Evolutionary conservation across 1,140 invertebrate genomes (phyloP), one percentile per base, ranked within the genome.

Genomic region (Leptinotarsa texana): DNA sequence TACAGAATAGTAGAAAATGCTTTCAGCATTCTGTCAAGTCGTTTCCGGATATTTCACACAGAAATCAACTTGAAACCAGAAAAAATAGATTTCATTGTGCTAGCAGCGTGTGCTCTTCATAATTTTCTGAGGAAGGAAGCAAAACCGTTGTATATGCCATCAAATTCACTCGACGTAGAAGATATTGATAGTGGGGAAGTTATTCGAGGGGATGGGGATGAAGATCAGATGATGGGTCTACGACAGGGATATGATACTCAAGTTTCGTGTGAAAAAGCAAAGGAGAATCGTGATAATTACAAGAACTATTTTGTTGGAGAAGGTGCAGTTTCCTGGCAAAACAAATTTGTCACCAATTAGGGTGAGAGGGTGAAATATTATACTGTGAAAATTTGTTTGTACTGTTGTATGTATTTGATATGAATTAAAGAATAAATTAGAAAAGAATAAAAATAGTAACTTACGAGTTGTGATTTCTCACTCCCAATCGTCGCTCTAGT

Each of bases 1-100:
- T n/a, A n/a, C 63, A 73, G 61, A 73, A 49, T 8, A 24, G 62
- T 75, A 49, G 74, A 75, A 66, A n/a, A 48, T 61, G 48, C 74
- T 15, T 75, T 73, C 73, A 70, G 74, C 11, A 75, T 73, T 24
- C 49, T 75, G 61, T 17, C 11, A 15, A 24, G 3, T n/a, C 73
- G 57, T 17, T 75, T 15, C 47, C 13, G 69, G 17, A 63, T 66
- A 21, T 65, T 73, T 17, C 13, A 42, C 62, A 75, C 24, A 65
- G 18, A 15, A 15, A 51, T 75, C 18, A 33, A 73, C 18, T 13
- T 24, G 13, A 18, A 57, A 48, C 49, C 69, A 42, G 69, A 75
- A 73, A 72, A 62, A n/a, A 21, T 47, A 15, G 21, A 73, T 15
- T 13, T 17, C 8, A 49, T 63, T 22, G 21, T 75, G 33, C 15